Conservation (phyloP, 2,888 invertebrate genomes). For the Thecophora atra region DNA sequence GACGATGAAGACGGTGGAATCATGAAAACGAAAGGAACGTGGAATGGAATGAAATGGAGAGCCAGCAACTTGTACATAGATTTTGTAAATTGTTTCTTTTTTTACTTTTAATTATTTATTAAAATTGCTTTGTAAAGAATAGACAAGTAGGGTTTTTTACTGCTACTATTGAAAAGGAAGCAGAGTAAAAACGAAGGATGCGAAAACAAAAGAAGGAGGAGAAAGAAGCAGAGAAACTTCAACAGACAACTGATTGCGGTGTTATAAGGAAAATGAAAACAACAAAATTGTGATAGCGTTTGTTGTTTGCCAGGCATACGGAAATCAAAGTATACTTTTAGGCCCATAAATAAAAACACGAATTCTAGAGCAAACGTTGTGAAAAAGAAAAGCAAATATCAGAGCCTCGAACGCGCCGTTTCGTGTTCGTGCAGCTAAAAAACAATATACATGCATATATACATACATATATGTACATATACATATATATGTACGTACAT, state of each 20-base stretch:
- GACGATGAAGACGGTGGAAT: no score
- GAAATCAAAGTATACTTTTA: constrained; percentile 7
- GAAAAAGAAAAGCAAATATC: neutral
- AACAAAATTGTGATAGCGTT: constrained; percentile 62
- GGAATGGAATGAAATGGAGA: neutral
- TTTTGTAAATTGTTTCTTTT: constrained; percentile 22
- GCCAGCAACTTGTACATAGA: neutral
- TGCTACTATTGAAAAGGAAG: neutral
- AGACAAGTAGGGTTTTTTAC: neutral
- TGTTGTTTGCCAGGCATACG: constrained; percentile 44
- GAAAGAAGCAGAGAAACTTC: no score
- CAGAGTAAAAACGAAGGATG: neutral
- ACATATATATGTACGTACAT: no score
- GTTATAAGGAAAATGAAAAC: constrained; percentile 18
- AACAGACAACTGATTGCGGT: constrained; percentile 13
- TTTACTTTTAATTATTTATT: neutral
- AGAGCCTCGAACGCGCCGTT: constrained; percentile 6
- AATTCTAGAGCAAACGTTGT: neutral
- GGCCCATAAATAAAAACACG: neutral
- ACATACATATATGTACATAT: no score
- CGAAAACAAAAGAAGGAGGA: neutral
- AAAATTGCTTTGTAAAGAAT: neutral
- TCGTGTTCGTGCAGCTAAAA: neutral
- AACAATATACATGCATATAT: neutral
- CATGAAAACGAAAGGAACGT: neutral